phyloP scores from a whole-genome alignment of 2,113 vertebrate species.

The Aspidoscelis tigris region DNA sequence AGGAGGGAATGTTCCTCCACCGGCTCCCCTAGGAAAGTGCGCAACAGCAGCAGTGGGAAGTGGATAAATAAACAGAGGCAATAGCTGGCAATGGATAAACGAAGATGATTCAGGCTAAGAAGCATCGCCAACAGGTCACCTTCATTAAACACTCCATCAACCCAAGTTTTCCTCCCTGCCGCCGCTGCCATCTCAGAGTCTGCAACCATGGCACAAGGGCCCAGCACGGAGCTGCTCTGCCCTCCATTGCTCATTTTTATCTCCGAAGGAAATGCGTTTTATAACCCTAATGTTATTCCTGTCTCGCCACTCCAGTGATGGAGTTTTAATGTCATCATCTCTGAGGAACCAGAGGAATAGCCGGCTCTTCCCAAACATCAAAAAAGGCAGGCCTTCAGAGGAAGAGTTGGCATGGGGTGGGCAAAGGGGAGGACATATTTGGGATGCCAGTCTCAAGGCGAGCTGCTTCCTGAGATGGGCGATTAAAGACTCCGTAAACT shows the following conservation, averaged over 20 bases:
- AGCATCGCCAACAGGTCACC: slow-evolving; percentile 26
- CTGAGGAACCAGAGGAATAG: not conserved
- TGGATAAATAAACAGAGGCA: slow-evolving; percentile 8
- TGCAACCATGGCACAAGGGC: not conserved
- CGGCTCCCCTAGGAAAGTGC: slow-evolving; percentile 36
- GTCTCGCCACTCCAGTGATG: slow-evolving; percentile 17
- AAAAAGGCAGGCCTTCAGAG: not conserved
- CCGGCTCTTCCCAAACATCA: not conserved
- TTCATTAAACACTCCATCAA: not conserved
- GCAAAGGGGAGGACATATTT: not conserved
- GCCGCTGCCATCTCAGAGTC: not conserved
- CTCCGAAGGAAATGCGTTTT: not conserved
- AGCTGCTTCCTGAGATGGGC: slow-evolving; percentile 13
- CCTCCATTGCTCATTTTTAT: slow-evolving; percentile 14
- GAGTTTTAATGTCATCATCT: slow-evolving; percentile 1
- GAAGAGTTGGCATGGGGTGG: not conserved
- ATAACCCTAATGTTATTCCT: not conserved
- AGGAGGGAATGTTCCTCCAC: slow-evolving; percentile 16
- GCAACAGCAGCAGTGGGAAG: not conserved
- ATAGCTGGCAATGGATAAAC: not conserved
- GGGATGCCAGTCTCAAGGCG: not conserved
- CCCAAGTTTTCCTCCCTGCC: not conserved
- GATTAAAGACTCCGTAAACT: slow-evolving; percentile 36
- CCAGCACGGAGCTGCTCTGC: not conserved
- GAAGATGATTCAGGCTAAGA: not conserved